Evolutionary conservation across 2,797 vertebrate genomes (phyloP), one percentile per base, ranked within the genome.

Genomic region (Aldrovandia affinis): DNA sequence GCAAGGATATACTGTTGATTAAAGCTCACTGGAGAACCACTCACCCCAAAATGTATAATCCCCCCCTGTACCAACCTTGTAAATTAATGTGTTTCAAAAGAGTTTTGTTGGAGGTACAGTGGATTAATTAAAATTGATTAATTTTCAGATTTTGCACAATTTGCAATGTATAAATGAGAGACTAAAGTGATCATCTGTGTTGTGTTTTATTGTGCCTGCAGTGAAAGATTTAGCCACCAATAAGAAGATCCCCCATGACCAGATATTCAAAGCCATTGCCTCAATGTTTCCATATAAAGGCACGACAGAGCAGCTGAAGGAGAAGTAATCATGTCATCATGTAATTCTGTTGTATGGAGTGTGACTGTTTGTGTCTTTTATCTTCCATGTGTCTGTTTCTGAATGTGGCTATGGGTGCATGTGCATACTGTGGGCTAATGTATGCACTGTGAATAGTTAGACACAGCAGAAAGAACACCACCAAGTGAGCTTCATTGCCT

Each of bases 281-380:
- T 98, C 98, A 0, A 98, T 98, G 97, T 99, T 99, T 87, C 98
- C 98, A 2, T 98, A 99, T 89, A 98, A 97, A 65, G 98, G 98
- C 84, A 97, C 97, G 84, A 97, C 94, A 0, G 97, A 99, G 82
- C 97, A 99, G 90, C 97, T 99, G 92, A 99, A 98, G 90, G 96
- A 99, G 93, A 99, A 98, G 98, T 99, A 96, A 91, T 83, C 8
- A 18, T n/a, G 7, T 44, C 22, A 77, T 47, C 1, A 47, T 7
- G 42, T 77, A n/a, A 44, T 77, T 44, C 39, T 44, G 73, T 77
- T 77, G 39, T 47, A 6, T 44, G 73, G 18, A 36, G 20, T 12
- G 5, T 77, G 36, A 36, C 9, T 18, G 36, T 42, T 3, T 68
- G 8, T 65, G 30, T 14, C n/a, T 65, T 4, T 65, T 7, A 28